These are phyloP conservation scores for Prietella phreatophila DNA, from an alignment of 2,113 vertebrate species.

Conservation along the genomic window DNA sequence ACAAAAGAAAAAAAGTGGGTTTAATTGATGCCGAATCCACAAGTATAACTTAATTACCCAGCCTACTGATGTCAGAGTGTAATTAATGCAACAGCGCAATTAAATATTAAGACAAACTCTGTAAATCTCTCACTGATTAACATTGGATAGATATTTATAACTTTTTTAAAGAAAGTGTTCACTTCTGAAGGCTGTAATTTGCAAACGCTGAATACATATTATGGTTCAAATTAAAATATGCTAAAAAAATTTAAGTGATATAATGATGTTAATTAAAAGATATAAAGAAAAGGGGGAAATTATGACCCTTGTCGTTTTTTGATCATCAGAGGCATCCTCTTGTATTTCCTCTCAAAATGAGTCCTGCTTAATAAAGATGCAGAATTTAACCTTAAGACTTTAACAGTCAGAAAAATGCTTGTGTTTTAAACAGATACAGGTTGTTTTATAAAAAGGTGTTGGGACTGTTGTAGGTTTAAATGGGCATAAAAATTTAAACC, in stretches of 20 bases:
- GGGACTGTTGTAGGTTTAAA: too few species aligned
- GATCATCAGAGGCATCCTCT: not conserved
- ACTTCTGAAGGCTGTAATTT: not conserved
- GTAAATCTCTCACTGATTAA: not conserved
- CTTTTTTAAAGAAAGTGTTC: not conserved
- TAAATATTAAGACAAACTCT: not conserved
- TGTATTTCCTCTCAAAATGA: not conserved
- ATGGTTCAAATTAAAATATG: not conserved
- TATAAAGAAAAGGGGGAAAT: not conserved
- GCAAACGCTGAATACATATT: not conserved
- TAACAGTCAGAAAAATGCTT: too few species aligned
- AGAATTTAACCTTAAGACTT: not conserved
- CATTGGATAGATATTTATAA: not conserved
- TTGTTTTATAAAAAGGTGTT: not conserved
- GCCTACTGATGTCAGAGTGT: not conserved
- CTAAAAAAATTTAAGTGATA: not conserved
- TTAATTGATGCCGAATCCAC: not conserved
- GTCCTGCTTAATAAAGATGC: not conserved
- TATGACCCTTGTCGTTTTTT: not conserved
- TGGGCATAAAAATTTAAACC: too few species aligned
- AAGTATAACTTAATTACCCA: not conserved
- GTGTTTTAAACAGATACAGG: not conserved
- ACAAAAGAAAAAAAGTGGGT: not conserved
- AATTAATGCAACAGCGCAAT: not conserved
- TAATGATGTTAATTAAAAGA: not conserved